phyloP scores from a whole-genome alignment of 2,113 vertebrate species.

The Macquaria ambigua region DNA sequence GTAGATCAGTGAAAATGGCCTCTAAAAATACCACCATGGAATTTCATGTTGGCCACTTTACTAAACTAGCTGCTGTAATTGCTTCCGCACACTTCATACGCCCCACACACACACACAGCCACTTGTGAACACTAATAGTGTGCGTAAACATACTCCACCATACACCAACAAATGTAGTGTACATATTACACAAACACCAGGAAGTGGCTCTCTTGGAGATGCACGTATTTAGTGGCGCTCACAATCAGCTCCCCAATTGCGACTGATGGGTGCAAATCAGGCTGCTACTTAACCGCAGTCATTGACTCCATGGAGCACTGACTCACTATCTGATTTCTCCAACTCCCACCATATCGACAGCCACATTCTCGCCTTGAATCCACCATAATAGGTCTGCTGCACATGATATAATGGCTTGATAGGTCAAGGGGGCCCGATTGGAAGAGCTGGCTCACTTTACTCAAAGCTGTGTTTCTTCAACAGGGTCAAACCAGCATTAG shows the following conservation, averaged over 20 bases:
- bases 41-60: constrained; percentile 64
- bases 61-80: constrained; percentile 61
- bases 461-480: constrained; percentile 38
- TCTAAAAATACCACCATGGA: constrained; percentile 63
- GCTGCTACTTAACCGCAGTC: constrained; percentile 56
- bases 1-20: constrained; percentile 63
- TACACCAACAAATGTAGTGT: constrained; percentile 32
- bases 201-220: constrained; percentile 45
- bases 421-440: constrained; percentile 33
- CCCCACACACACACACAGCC: constrained; percentile 1
- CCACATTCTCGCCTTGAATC: constrained; percentile 48
- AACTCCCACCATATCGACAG: constrained; percentile 44
- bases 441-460: constrained; percentile 37
- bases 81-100: constrained; percentile 19
- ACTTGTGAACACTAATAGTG: constrained; percentile 10
- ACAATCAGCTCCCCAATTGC: constrained; percentile 42
- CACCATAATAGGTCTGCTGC: constrained; percentile 35
- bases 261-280: constrained; percentile 63
- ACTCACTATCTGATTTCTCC: constrained; percentile 50
- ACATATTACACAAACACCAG: constrained; percentile 27
- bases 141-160: constrained; percentile 19
- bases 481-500: constrained; percentile 42
- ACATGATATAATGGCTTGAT: constrained; percentile 59
- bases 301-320: constrained; percentile 39
- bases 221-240: constrained; percentile 26